These are phyloP conservation scores for Petrolisthes manimaculis DNA, from an alignment of 2,888 invertebrate species.

Conservation along the genomic window DNA sequence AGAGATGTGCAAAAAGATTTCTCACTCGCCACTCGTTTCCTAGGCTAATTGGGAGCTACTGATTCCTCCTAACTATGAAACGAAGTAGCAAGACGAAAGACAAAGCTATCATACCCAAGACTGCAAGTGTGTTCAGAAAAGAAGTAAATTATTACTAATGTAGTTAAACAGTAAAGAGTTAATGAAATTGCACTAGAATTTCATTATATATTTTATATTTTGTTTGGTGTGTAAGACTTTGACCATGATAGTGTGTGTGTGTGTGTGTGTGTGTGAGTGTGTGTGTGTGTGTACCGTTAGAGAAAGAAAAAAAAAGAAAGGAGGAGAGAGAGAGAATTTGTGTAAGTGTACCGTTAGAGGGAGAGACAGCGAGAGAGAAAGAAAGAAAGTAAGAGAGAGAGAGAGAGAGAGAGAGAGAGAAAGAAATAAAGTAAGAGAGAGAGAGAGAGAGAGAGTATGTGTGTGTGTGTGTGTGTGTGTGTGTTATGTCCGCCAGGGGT, in stretches of 20 bases:
- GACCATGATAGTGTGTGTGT: constrained; percentile 9
- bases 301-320: constrained; percentile 4
- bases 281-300: background rate
- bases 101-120: too few relatives aligned
- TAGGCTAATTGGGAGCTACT: too few relatives aligned
- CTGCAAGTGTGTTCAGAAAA: too few relatives aligned
- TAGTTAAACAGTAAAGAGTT: too few relatives aligned
- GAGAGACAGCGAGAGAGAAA: background rate
- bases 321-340: background rate
- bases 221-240: background rate
- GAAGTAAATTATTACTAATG: too few relatives aligned
- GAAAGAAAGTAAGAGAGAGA: constrained; percentile 1
- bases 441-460: background rate
- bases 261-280: constrained; percentile 2
- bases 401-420: constrained; percentile 12
- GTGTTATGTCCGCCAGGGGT: background rate
- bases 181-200: too few relatives aligned
- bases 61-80: too few relatives aligned
- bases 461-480: background rate
- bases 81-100: too few relatives aligned
- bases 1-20: too few relatives aligned
- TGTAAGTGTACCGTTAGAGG: background rate
- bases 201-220: too few relatives aligned
- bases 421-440: constrained; percentile 7
- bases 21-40: too few relatives aligned